Base-by-base conservation (phyloP, 2,797 vertebrate species). In the Acestrorhynchus altus region DNA sequence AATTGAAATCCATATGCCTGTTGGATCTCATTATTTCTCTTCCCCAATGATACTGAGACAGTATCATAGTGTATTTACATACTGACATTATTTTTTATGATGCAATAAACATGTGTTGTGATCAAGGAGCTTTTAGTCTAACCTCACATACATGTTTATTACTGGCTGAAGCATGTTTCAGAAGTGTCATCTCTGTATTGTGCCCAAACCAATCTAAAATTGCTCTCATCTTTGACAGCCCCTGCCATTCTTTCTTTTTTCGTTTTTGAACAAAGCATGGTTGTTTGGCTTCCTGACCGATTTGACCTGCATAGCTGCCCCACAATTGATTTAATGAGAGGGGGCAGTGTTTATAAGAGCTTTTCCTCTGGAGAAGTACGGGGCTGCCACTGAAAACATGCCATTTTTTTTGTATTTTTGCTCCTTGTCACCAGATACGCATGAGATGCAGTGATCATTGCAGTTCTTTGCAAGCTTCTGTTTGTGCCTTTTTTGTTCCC, bases 31-130 rank as follows among this genome's bases (percentile, higher is more conserved):
- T 99, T 98, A 97, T 91, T 96, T 95, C 90, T 92, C 95, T 96
- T 94, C 90, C 95, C 96, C 92, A 93, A 99, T 99, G 98, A 99
- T 99, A 99, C 97, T 98, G 95, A 93, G 88, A 91, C 96, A 98
- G 97, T 99, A 99, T 99, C 98, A 99, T 99, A 96, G 96, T 93
- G 89, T 94, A 96, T 96, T 78, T 83, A 96, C 97, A 99, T 98
- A 98, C 95, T 91, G 97, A 98, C 97, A 99, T 99, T 98, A 96
- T 98, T 93, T 93, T 97, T 95, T 93, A 92, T 98, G 96, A 95
- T 96, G 96, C 96, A 97, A 99, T 99, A 99, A 99, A 99, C 98
- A 99, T 99, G 98, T 98, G 97, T 94, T 94, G 93, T 98, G 98
- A 97, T 94, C 88, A 86, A 93, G 94, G 96, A 96, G 92, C 85